A percentile compares a stretch with the other conserved stretches of the same genome.
Evolutionary conservation across 1,140 invertebrate species (phyloP).

Genomic region (Onthophagus taurus): DNA sequence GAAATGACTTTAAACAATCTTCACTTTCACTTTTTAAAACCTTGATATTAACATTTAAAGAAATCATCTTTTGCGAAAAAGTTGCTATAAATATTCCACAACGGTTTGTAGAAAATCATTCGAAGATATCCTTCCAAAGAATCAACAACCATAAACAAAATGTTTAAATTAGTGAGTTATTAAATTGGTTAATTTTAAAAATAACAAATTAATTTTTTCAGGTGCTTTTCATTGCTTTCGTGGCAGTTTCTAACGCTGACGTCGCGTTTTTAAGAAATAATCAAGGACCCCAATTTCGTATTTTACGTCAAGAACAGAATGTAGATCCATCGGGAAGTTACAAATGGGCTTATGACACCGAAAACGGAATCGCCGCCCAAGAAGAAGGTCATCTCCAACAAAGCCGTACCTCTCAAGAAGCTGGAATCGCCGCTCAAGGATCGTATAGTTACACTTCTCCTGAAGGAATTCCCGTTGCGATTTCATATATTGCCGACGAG

Average conservation of each 20-base stretch:
- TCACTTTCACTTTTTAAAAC: no score
- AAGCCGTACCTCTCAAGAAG: conserved; percentile 36
- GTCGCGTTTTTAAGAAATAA: conserved; percentile 10
- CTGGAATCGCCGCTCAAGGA: conserved; percentile 32
- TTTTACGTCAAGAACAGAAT: conserved; percentile 8
- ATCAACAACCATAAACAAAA: conserved; percentile 8
- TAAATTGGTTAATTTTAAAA: no score
- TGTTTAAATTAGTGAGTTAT: conserved; percentile 11
- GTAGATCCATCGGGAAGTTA: conserved; percentile 5
- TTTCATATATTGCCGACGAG: conserved; percentile 49
- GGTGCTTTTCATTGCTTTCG: neutral
- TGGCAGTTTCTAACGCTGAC: conserved; percentile 6
- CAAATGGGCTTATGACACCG: conserved; percentile 41
- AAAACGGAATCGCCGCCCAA: conserved; percentile 46
- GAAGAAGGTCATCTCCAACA: conserved; percentile 40
- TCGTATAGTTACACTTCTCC: conserved; percentile 27
- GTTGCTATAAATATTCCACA: no score
- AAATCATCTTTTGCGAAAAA: no score
- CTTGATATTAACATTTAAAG: no score
- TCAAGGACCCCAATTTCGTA: conserved; percentile 6
- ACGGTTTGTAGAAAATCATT: no score
- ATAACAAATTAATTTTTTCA: conserved; percentile 2
- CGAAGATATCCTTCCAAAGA: no score
- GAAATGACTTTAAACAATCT: no score
- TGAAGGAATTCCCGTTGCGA: conserved; percentile 32